Percentiles rank a stretch among this genome's conserved stretches.
phyloP scores from a whole-genome alignment of 1,140 invertebrate species.

The Berghia stephanieae region DNA sequence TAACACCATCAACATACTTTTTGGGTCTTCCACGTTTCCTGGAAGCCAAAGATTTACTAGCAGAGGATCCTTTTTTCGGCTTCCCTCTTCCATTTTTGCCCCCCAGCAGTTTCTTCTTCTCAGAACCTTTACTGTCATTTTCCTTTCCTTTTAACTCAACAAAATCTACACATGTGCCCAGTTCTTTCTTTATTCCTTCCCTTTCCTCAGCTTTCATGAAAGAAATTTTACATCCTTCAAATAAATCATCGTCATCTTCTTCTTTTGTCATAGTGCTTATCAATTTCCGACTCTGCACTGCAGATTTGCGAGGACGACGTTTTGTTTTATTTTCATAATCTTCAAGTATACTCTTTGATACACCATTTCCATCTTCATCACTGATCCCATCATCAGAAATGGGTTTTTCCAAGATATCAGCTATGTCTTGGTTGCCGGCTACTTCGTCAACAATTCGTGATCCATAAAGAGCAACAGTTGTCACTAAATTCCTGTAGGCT shows the following conservation, averaged over 20 bases:
- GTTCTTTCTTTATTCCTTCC: no score
- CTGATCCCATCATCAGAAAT: not conserved
- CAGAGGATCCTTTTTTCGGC: not conserved
- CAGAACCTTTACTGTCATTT: not conserved
- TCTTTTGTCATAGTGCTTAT: not conserved
- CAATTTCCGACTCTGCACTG: not conserved
- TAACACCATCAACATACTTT: slow-evolving; percentile 28
- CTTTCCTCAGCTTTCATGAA: no score
- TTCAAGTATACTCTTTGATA: not conserved
- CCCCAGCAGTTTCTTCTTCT: not conserved
- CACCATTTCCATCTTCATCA: not conserved
- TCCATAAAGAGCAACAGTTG: slow-evolving; percentile 30
- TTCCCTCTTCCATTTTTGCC: not conserved
- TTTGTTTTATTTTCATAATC: slow-evolving; percentile 2
- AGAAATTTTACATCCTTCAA: no score
- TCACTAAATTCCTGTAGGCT: slow-evolving; percentile 32
- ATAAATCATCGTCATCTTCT: not conserved
- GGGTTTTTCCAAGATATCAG: not conserved
- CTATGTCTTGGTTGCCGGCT: not conserved
- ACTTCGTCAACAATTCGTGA: not conserved
- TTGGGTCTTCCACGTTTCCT: slow-evolving; percentile 37
- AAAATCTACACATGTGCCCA: no score
- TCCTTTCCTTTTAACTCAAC: not conserved
- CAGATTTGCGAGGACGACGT: slow-evolving; percentile 11
- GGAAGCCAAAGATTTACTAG: not conserved